Evolutionary conservation across 2,888 invertebrate species (phyloP).

Genomic region (Agrotis exclamationis): DNA sequence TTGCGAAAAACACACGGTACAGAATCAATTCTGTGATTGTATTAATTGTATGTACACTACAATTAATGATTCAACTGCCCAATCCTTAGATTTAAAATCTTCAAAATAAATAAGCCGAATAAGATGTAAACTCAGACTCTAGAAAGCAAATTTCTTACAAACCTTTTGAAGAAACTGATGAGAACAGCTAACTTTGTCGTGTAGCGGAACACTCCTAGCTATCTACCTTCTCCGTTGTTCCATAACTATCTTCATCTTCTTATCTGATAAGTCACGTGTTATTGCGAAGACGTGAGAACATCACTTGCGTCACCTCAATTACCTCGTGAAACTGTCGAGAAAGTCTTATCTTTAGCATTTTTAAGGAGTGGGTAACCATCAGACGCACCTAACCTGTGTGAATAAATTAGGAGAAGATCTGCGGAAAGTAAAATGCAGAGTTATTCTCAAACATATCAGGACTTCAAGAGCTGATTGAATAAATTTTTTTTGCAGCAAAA

Average conservation of each 20-base stretch:
- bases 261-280: slow-evolving; percentile 56
- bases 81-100: too few relatives aligned
- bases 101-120: too few relatives aligned
- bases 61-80: too few relatives aligned
- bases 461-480: too few relatives aligned
- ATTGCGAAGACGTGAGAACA: slow-evolving; percentile 34
- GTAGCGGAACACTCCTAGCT: neutral
- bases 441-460: too few relatives aligned
- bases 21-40: too few relatives aligned
- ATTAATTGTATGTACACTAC: too few relatives aligned
- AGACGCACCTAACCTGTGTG: neutral
- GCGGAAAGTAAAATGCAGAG: neutral
- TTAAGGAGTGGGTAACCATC: slow-evolving; percentile 23
- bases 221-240: slow-evolving; percentile 5
- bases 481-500: too few relatives aligned
- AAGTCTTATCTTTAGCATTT: slow-evolving; percentile 39
- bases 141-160: neutral
- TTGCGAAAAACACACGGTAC: too few relatives aligned
- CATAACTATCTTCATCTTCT: slow-evolving; percentile 30
- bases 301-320: slow-evolving; percentile 40
- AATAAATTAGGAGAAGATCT: neutral
- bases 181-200: neutral
- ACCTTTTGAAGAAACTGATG: neutral
- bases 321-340: slow-evolving; percentile 26
- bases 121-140: too few relatives aligned